Conservation (phyloP, 2,888 invertebrate species). For the Luffia ferchaultella region DNA sequence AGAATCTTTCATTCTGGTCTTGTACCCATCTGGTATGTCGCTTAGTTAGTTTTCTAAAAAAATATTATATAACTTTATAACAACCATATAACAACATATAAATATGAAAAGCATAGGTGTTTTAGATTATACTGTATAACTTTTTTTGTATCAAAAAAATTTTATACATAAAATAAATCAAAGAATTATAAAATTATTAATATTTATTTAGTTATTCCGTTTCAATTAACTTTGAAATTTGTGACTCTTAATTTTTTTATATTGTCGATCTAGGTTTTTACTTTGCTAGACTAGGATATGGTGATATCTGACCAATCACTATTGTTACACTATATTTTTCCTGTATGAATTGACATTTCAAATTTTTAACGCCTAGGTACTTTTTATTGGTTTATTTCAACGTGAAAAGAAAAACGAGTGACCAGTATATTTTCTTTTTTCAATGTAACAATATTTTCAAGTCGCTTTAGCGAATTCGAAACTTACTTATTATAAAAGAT, state of each 20-base stretch:
- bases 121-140: not conserved
- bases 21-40: not conserved
- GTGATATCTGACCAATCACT: not conserved
- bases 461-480: not conserved
- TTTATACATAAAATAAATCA: not conserved
- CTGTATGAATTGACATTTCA: too few species aligned
- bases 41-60: not conserved
- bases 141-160: not conserved
- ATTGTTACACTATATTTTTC: too few species aligned
- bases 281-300: not conserved
- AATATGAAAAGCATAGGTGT: not conserved
- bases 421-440: not conserved
- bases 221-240: not conserved
- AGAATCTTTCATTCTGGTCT: too few species aligned
- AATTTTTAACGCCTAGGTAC: too few species aligned
- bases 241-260: too few species aligned
- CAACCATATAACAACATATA: not conserved
- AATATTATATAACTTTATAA: not conserved
- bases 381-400: not conserved
- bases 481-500: not conserved
- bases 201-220: not conserved
- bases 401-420: not conserved
- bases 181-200: not conserved
- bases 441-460: not conserved
- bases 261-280: too few species aligned